Percentiles rank a stretch among this genome's conserved stretches.
Conservation (phyloP, 2,888 invertebrate species). For the Invenusta paracnida region DNA sequence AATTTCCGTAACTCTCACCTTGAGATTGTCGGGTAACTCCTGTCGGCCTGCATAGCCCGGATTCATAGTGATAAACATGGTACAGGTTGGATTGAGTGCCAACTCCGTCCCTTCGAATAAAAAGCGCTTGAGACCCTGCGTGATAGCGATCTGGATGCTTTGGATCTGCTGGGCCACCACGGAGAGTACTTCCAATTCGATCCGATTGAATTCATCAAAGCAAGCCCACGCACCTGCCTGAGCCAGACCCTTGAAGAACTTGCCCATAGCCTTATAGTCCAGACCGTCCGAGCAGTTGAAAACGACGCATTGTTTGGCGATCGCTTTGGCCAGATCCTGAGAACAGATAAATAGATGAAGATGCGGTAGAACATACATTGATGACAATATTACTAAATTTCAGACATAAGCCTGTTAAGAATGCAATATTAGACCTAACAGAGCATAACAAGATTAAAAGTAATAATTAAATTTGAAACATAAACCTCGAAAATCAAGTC, state of each 20-base stretch:
- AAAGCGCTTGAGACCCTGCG: slow-evolving; percentile 74
- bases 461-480: no score
- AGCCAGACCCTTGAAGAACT: slow-evolving; percentile 61
- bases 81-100: slow-evolving; percentile 59
- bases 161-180: slow-evolving; percentile 89
- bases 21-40: slow-evolving; percentile 61
- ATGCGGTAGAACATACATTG: slow-evolving; percentile 68
- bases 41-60: slow-evolving; percentile 61
- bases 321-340: slow-evolving; percentile 62
- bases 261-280: slow-evolving; percentile 62
- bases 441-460: no score
- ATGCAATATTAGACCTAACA: no score
- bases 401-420: no score
- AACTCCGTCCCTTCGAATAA: slow-evolving; percentile 65
- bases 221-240: slow-evolving; percentile 81
- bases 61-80: slow-evolving; percentile 62
- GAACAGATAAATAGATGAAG: slow-evolving; percentile 64
- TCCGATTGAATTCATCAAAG: slow-evolving; percentile 90
- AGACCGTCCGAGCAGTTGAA: no score
- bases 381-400: slow-evolving; percentile 67
- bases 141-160: slow-evolving; percentile 80
- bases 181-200: slow-evolving; percentile 82
- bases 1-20: slow-evolving; percentile 49
- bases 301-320: no score
- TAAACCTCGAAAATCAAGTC: no score